phyloP scores from a whole-genome alignment of 1,140 invertebrate species.

The Eubasilissa regina region DNA sequence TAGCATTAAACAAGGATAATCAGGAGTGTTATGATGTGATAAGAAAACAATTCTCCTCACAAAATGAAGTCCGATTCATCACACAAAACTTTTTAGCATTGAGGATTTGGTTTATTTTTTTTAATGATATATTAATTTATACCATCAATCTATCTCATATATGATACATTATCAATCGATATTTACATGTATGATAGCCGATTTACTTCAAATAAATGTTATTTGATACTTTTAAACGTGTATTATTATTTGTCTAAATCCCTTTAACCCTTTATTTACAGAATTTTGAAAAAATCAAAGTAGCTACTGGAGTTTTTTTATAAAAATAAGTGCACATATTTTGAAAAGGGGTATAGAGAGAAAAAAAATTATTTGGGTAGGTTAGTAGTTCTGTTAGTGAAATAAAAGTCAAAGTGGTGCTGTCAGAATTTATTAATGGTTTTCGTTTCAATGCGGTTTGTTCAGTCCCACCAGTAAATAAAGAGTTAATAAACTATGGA shows the following conservation, averaged over 20 bases:
- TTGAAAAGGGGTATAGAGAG: too few species aligned
- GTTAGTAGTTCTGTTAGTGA: too few species aligned
- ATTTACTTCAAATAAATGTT: conserved; percentile 43
- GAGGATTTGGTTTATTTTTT: conserved; percentile 33
- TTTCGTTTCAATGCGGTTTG: too few species aligned
- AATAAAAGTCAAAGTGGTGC: too few species aligned
- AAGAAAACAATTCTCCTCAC: conserved; percentile 3
- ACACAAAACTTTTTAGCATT: conserved; percentile 4
- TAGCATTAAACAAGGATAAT: conserved; percentile 5
- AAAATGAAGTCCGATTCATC: background rate
- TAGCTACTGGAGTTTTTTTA: too few species aligned
- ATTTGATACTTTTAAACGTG: conserved; percentile 44
- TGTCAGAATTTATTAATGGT: too few species aligned
- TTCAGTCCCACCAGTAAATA: too few species aligned
- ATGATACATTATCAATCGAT: conserved; percentile 3
- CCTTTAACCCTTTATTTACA: background rate
- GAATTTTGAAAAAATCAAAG: too few species aligned
- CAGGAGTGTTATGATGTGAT: background rate
- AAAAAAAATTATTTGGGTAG: conserved; percentile 1
- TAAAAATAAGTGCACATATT: too few species aligned
- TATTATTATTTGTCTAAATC: conserved; percentile 16
- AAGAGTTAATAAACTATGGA: too few species aligned
- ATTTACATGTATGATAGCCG: conserved; percentile 18
- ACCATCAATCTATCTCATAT: conserved; percentile 1
- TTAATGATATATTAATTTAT: conserved; percentile 31